Evolutionary conservation across 2,888 invertebrate species (phyloP).

Genomic region (Cyaniris semiargus): DNA sequence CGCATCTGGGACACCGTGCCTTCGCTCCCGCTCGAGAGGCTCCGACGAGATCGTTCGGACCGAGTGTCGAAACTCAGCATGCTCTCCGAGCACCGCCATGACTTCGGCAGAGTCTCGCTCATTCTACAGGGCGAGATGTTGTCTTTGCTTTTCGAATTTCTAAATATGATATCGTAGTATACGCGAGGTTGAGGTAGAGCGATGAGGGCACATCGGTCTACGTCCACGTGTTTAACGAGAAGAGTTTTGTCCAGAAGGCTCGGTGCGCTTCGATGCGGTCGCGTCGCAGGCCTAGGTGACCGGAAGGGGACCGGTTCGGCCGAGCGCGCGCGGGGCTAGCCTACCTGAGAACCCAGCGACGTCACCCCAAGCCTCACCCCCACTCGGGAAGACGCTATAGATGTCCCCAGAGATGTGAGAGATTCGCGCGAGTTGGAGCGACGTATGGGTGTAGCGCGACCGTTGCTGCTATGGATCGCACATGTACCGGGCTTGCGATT

Average conservation of each 20-base stretch:
- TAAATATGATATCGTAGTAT: slow-evolving; percentile 68
- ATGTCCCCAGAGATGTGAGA: slow-evolving; percentile 84
- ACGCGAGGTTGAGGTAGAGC: slow-evolving; percentile 70
- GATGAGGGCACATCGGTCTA: slow-evolving; percentile 72
- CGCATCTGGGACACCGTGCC: slow-evolving; percentile 44
- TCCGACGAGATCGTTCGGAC: slow-evolving; percentile 58
- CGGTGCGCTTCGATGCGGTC: slow-evolving; percentile 63
- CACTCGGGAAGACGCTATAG: slow-evolving; percentile 81
- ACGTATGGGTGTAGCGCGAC: slow-evolving; percentile 81
- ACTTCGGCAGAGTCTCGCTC: slow-evolving; percentile 66
- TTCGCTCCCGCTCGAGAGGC: slow-evolving; percentile 51
- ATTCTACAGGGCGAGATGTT: slow-evolving; percentile 62
- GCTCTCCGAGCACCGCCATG: slow-evolving; percentile 74
- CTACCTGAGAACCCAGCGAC: slow-evolving; percentile 84
- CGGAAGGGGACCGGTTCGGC: slow-evolving; percentile 62
- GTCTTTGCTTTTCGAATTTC: slow-evolving; percentile 50
- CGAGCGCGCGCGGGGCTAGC: slow-evolving; percentile 80
- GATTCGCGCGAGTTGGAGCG: slow-evolving; percentile 93
- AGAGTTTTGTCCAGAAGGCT: slow-evolving; percentile 70
- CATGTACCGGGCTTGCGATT: slow-evolving; percentile 83
- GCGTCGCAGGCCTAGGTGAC: slow-evolving; percentile 54
- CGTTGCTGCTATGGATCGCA: slow-evolving; percentile 82
- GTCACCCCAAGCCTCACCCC: slow-evolving; percentile 88
- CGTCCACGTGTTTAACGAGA: slow-evolving; percentile 67
- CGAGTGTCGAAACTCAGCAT: slow-evolving; percentile 59